Conservation (phyloP, 2,888 invertebrate genomes). For the Periphyllus acericola region DNA sequence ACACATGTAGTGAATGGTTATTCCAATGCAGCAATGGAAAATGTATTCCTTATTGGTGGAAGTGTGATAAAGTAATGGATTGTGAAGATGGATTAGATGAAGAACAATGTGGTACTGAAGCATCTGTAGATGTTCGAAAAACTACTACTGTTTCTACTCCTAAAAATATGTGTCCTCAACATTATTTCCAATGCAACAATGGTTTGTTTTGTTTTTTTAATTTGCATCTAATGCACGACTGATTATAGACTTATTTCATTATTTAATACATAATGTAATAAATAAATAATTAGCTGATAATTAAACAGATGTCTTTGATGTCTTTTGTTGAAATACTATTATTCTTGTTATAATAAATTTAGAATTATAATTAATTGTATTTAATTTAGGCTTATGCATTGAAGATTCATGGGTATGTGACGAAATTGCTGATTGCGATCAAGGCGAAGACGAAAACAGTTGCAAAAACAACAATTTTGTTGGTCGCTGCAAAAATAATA, state of each 20-base stretch:
- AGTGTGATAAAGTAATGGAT: constrained; percentile 81
- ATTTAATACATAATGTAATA: neutral
- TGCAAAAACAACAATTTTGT: constrained; percentile 67
- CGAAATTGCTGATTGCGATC: constrained; percentile 71
- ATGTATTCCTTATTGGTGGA: constrained; percentile 82
- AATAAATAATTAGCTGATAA: too few species aligned
- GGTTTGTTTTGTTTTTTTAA: constrained; percentile 35
- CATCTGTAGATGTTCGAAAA: constrained; percentile 66
- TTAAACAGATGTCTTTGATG: too few species aligned
- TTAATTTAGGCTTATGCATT: constrained; percentile 71
- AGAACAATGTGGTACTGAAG: constrained; percentile 69
- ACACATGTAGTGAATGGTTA: constrained; percentile 80
- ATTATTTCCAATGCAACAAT: constrained; percentile 61
- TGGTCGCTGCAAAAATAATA: constrained; percentile 64
- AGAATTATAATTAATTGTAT: neutral
- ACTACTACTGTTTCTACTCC: constrained; percentile 64
- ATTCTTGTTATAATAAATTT: neutral
- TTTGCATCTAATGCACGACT: neutral
- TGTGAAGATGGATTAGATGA: constrained; percentile 83
- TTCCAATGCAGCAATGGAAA: constrained; percentile 76
- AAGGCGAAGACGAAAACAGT: constrained; percentile 74
- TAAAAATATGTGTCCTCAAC: constrained; percentile 64
- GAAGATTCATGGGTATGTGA: constrained; percentile 74
- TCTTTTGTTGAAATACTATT: too few species aligned
- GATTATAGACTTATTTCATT: neutral